Percentiles rank a stretch among this genome's conserved stretches.
These are phyloP conservation scores for Periparus ater DNA, from an alignment of 2,797 vertebrate genomes.

Conservation along the genomic window DNA sequence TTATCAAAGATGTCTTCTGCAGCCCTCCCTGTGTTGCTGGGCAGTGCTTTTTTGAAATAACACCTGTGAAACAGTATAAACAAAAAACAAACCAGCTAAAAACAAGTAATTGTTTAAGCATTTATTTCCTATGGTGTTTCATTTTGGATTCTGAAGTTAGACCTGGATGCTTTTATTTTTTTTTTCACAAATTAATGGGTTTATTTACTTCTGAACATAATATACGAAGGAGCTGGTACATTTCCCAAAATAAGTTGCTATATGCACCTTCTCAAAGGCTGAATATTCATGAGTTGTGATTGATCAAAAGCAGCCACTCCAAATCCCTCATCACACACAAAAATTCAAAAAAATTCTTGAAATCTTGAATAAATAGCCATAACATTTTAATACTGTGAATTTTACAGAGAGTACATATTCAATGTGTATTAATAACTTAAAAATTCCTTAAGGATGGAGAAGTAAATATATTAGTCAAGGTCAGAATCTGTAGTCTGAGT, in stretches of 20 bases:
- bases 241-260: neutral
- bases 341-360: neutral
- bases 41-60: neutral
- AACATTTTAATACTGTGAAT: neutral
- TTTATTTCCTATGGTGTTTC: neutral
- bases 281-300: neutral
- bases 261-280: neutral
- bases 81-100: neutral
- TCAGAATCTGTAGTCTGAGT: neutral
- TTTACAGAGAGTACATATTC: neutral
- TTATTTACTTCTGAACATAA: neutral
- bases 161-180: neutral
- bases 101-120: accelerated
- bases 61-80: neutral
- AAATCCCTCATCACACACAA: neutral
- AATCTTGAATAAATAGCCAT: neutral
- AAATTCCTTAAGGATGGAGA: neutral
- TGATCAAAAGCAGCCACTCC: neutral
- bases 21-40: neutral
- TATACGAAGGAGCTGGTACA: neutral
- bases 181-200: neutral
- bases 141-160: neutral
- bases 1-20: neutral
- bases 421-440: neutral
- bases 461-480: neutral